Evolutionary conservation across 2,888 invertebrate species (phyloP).

Genomic region (Caenorhabditis sp.): DNA sequence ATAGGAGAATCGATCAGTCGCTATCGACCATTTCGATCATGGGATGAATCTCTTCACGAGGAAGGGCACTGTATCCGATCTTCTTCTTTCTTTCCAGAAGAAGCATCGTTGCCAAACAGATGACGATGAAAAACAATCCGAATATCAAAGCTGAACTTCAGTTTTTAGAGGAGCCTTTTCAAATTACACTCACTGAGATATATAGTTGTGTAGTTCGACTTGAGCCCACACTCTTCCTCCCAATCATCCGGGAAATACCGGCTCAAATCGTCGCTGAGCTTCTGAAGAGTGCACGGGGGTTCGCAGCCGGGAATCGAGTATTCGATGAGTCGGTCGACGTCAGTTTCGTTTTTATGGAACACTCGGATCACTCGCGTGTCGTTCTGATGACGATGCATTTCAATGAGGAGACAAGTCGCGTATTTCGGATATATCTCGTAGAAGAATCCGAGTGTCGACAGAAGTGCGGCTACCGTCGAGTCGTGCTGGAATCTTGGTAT

Average conservation of each 20-base stretch:
- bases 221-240: constrained; percentile 73
- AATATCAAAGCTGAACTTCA: constrained; percentile 30
- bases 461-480: constrained; percentile 78
- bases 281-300: constrained; percentile 73
- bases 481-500: constrained; percentile 82
- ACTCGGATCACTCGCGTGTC: constrained; percentile 42
- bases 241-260: constrained; percentile 68
- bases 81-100: constrained; percentile 19
- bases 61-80: not conserved
- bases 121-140: constrained; percentile 1
- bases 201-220: not conserved
- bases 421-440: constrained; percentile 78
- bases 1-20: constrained; percentile 8
- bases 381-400: constrained; percentile 73
- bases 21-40: constrained; percentile 35
- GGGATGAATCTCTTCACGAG: constrained; percentile 26
- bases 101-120: constrained; percentile 25
- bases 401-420: constrained; percentile 77
- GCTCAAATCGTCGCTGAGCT: constrained; percentile 54
- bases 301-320: constrained; percentile 74
- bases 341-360: constrained; percentile 80
- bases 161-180: no score
- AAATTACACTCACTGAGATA: constrained; percentile 40
- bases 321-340: constrained; percentile 69
- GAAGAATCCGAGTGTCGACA: constrained; percentile 77